phyloP scores from a whole-genome alignment of 2,113 vertebrate genomes.

The Cephalopterus ornatus region DNA sequence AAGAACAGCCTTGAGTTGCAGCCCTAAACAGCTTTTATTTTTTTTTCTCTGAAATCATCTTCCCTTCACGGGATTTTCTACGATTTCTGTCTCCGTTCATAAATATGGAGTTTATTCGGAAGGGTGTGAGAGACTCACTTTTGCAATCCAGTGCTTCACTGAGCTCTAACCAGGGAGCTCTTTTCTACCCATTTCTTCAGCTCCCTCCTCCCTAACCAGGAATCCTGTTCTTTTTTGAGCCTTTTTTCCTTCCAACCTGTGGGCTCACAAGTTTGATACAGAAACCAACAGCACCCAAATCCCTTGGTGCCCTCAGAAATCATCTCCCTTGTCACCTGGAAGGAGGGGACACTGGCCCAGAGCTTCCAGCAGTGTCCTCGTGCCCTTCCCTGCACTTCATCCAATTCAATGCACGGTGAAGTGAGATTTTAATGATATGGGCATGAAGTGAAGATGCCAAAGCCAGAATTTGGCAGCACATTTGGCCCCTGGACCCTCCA shows the following conservation, averaged over 20 bases:
- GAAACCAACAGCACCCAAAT: neutral
- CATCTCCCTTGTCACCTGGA: neutral
- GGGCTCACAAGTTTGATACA: neutral
- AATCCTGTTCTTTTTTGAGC: neutral
- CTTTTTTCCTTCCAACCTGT: neutral
- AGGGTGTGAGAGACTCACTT: neutral
- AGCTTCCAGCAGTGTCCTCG: neutral
- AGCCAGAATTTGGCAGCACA: neutral
- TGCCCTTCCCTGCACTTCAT: neutral
- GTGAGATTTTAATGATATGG: accelerated
- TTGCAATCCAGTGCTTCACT: conserved; percentile 11
- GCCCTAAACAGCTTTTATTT: neutral
- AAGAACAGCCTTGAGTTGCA: neutral
- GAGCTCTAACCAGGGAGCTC: neutral
- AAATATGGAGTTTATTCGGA: neutral
- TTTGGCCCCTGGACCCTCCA: neutral
- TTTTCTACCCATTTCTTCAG: neutral
- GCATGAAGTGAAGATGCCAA: accelerated
- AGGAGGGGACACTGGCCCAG: neutral
- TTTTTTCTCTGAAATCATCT: neutral
- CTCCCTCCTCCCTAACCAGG: neutral
- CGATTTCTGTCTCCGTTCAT: neutral
- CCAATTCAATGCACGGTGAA: accelerated
- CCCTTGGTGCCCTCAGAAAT: neutral
- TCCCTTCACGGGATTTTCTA: neutral